Evolutionary conservation across 2,797 vertebrate genomes (phyloP), one percentile per base, ranked within the genome.

Genomic region (Gymnothorax reevesii): DNA sequence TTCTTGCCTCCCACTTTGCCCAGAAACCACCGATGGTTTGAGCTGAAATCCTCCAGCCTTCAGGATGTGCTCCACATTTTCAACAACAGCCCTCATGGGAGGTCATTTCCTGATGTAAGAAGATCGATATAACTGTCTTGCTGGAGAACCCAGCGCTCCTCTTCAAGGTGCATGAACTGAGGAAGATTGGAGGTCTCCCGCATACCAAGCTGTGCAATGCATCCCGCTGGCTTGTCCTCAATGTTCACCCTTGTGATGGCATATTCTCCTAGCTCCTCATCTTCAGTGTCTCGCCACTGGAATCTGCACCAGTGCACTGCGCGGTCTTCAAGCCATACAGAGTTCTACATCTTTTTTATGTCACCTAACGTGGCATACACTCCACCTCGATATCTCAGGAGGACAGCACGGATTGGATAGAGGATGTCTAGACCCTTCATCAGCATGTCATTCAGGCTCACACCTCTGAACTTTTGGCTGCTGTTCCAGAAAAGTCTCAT

Each of bases 341-440:
- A 88, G 22, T 90, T 90, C 0, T 90, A 89, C 82, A 89, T 89
- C 15, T 89, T 91, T 1, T 69, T 84, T 22, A 91, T 89, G 82
- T 90, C 91, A 33, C 88, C 88, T 2, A 89, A 69, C 0, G 88
- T 86, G 57, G 88, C 83, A 54, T 80, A 49, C 0, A 77, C 22
- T 33, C 89, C 89, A 12, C 52, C 12, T 5, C 84, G 83, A 0
- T 89, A 85, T 84, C 83, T 84, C n/a, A 84, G 83, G 13, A 84
- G 83, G 10, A 90, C 87, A 15, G 86, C 85, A 0, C 85, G 2
- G 4, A 89, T 89, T 1, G 49, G 83, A 42, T 90, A 90, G 0
- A 90, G 86, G 7, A 90, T 89, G n/a, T 90, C 88, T 13, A 85
- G 87, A 0, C 87, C 88, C 17, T 90, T 90, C 6, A 88, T n/a